Evolutionary conservation across 92 coral and sea anemone species (phyloP).

Genomic region (Metridium senile): DNA sequence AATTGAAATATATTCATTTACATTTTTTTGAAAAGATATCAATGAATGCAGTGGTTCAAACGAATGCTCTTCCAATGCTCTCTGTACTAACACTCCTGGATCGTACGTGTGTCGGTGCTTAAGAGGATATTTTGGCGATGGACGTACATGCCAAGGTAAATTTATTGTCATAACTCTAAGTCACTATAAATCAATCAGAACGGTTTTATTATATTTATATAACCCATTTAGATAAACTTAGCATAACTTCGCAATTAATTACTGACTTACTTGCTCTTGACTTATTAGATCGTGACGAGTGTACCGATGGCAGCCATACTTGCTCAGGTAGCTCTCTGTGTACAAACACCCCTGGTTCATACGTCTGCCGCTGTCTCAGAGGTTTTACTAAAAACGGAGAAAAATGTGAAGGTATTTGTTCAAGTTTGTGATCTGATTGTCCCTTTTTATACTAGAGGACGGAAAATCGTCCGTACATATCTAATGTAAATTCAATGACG

Average conservation of each 20-base stretch:
- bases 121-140: conserved; percentile 50
- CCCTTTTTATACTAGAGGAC: no score
- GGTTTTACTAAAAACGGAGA: conserved; percentile 19
- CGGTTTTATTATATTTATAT: no score
- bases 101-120: conserved; percentile 44
- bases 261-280: background rate
- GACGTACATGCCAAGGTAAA: conserved; percentile 29
- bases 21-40: background rate
- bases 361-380: conserved; percentile 8
- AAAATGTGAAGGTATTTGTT: background rate
- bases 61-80: conserved; percentile 40
- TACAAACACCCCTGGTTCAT: conserved; percentile 39
- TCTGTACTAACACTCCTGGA: conserved; percentile 51
- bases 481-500: no score
- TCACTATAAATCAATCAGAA: no score
- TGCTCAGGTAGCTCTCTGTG: background rate
- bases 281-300: background rate
- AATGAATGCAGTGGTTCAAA: background rate
- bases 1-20: no score
- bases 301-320: background rate
- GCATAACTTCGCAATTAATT: no score
- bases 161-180: background rate
- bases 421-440: no score
- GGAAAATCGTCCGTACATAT: no score
- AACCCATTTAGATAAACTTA: no score